A percentile compares a stretch with the other conserved stretches of the same genome.
Evolutionary conservation across 64 coral and sea anemone species (phyloP).

Genomic region (Pachyseris speciosa): DNA sequence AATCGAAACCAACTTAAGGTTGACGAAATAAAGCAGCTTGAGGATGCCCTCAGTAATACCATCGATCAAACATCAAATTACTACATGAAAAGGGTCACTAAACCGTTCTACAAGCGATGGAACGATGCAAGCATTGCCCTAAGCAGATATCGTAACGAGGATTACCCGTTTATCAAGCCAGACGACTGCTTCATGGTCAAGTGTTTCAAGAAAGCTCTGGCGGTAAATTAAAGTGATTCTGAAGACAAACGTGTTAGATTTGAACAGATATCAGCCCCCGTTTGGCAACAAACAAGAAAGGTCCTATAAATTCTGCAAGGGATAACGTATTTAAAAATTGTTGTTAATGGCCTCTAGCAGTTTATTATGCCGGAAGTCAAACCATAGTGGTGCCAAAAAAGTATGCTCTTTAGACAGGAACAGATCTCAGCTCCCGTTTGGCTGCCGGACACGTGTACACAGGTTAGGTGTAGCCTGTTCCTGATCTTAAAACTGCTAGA

Average conservation of each 20-base stretch:
- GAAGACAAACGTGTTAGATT: not conserved
- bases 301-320: no score
- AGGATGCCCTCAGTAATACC: slow-evolving; percentile 28
- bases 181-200: slow-evolving; percentile 73
- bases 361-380: no score
- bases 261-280: no score
- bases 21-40: slow-evolving; percentile 52
- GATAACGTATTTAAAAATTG: no score
- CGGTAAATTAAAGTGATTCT: not conserved
- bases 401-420: no score
- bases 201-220: slow-evolving; percentile 58
- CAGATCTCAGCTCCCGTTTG: no score
- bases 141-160: slow-evolving; percentile 45
- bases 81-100: slow-evolving; percentile 72
- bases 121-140: slow-evolving; percentile 50
- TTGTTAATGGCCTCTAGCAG: no score
- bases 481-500: no score
- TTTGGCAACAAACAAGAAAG: no score
- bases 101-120: slow-evolving; percentile 72
- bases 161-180: slow-evolving; percentile 45
- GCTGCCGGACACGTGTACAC: no score
- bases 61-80: slow-evolving; percentile 68
- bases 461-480: no score
- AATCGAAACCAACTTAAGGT: slow-evolving; percentile 54
- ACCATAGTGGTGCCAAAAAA: no score